A percentile compares a stretch with the other conserved stretches of the same genome.
These are phyloP conservation scores for Notospermus geniculatus DNA, from an alignment of 1,140 invertebrate genomes.

Conservation along the genomic window DNA sequence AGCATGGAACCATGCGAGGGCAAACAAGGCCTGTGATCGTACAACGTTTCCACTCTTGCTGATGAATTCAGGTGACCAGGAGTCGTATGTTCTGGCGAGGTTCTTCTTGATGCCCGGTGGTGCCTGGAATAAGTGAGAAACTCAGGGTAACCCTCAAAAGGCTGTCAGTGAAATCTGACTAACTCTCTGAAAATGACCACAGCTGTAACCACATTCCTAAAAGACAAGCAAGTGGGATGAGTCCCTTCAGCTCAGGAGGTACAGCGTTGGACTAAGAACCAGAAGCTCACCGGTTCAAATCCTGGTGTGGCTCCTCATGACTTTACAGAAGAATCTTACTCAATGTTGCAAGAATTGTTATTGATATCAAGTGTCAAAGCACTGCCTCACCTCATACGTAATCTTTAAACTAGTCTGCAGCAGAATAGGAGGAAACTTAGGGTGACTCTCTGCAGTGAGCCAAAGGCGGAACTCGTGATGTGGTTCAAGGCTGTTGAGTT, in stretches of 20 bases:
- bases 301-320: too few species aligned
- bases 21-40: slow-evolving; percentile 63
- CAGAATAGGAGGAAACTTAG: slow-evolving; percentile 65
- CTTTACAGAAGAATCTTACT: too few species aligned
- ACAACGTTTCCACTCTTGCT: slow-evolving; percentile 56
- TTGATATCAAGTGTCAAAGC: too few species aligned
- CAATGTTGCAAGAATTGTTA: too few species aligned
- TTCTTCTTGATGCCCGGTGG: slow-evolving; percentile 70
- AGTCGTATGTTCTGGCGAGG: slow-evolving; percentile 62
- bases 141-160: too few species aligned
- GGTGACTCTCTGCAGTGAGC: slow-evolving; percentile 72
- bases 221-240: too few species aligned
- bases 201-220: too few species aligned
- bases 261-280: too few species aligned
- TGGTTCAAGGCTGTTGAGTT: slow-evolving; percentile 63
- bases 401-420: slow-evolving; percentile 75
- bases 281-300: too few species aligned
- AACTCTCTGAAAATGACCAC: too few species aligned
- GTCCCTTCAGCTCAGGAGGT: too few species aligned
- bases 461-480: slow-evolving; percentile 72
- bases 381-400: slow-evolving; percentile 72
- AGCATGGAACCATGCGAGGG: slow-evolving; percentile 80
- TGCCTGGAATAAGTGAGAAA: slow-evolving; percentile 51
- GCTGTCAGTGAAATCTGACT: too few species aligned
- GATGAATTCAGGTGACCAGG: slow-evolving; percentile 61